These are phyloP conservation scores for Neocloeon triangulifer DNA, from an alignment of 1,140 invertebrate species.

Conservation along the genomic window DNA sequence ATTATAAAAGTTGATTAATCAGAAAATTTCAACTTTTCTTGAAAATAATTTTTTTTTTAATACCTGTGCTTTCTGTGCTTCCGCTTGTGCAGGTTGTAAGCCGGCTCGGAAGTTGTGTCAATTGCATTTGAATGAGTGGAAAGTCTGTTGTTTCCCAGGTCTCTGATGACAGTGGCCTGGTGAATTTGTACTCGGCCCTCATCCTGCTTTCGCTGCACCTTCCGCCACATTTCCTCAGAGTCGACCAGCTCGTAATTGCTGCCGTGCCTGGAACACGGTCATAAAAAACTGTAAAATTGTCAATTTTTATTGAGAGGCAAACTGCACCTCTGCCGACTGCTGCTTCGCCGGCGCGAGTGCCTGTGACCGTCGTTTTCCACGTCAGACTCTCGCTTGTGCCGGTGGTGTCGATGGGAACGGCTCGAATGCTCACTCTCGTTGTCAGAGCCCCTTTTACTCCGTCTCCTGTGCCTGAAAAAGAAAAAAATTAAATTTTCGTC, in stretches of 20 bases:
- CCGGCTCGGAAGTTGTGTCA: slow-evolving; percentile 25
- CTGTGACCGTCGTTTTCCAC: slow-evolving; percentile 26
- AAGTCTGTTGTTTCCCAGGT: slow-evolving; percentile 9
- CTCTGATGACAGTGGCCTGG: slow-evolving; percentile 33
- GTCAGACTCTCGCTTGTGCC: slow-evolving; percentile 30
- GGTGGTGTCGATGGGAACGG: slow-evolving; percentile 42
- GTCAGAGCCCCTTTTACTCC: slow-evolving; percentile 56
- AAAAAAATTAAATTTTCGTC: too few relatives aligned
- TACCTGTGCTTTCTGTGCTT: slow-evolving; percentile 43
- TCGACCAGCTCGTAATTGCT: slow-evolving; percentile 46
- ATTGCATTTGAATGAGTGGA: slow-evolving; percentile 22
- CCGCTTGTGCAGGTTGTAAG: slow-evolving; percentile 22
- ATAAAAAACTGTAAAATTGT: background rate
- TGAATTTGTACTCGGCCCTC: slow-evolving; percentile 32
- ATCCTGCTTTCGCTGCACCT: slow-evolving; percentile 50
- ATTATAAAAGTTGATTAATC: too few relatives aligned
- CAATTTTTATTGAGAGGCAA: too few relatives aligned
- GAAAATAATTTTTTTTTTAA: too few relatives aligned
- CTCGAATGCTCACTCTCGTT: slow-evolving; percentile 71
- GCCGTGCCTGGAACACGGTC: slow-evolving; percentile 11
- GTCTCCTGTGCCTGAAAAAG: too few relatives aligned
- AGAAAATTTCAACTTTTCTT: too few relatives aligned
- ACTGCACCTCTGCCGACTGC: slow-evolving; percentile 12
- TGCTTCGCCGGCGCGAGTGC: slow-evolving; percentile 14
- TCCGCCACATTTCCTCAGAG: slow-evolving; percentile 66